Evolutionary conservation across 2,113 vertebrate genomes (phyloP), one percentile per base, ranked within the genome.

Genomic region (Cyanocitta stelleri): DNA sequence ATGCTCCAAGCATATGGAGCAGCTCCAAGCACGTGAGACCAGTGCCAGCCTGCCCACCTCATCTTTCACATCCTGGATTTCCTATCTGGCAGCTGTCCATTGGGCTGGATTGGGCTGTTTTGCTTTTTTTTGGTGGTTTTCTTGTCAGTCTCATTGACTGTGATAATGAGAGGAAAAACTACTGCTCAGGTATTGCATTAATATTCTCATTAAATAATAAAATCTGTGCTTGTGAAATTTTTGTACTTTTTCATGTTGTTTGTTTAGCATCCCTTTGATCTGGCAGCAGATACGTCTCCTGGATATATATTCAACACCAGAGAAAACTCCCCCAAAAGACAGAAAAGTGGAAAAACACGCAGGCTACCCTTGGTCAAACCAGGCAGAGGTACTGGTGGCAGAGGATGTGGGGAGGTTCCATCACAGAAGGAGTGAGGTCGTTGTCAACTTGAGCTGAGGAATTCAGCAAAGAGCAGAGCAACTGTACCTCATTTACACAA

Each of bases 301-400:
- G 63, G 26, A 44, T 54, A 19, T 3, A 11, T 7, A 5, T 13
- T 10, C 8, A 32, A 6, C 22, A 73, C 8, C 17, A 73, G 20
- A 56, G 11, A 54, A 80, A 83, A 46, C 14, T 13, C 22, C 35
- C 16, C 1, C 8, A 33, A 69, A 41, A 14, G 7, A 11, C 30
- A 22, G 44, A 39, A 41, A 49, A 17, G 13, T 5, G 3, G 29
- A 33, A 73, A 75, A 80, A 5, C 0, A 0, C 1, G 1, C 14
- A n/a, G 24, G 16, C 12, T 41, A 11, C 6, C 12, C 19, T 52
- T 2, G 1, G 10, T 23, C 43, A 54, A 43, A 56, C 11, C 32
- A 58, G 37, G 33, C 4, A 71, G 52, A 35, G 20, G 3, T 26
- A 7, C 2, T 1, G 0, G 16, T 55, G 67, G 7, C 49, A 23